These are phyloP conservation scores for Orthosia gracilis DNA, from an alignment of 2,888 invertebrate species.

Conservation along the genomic window DNA sequence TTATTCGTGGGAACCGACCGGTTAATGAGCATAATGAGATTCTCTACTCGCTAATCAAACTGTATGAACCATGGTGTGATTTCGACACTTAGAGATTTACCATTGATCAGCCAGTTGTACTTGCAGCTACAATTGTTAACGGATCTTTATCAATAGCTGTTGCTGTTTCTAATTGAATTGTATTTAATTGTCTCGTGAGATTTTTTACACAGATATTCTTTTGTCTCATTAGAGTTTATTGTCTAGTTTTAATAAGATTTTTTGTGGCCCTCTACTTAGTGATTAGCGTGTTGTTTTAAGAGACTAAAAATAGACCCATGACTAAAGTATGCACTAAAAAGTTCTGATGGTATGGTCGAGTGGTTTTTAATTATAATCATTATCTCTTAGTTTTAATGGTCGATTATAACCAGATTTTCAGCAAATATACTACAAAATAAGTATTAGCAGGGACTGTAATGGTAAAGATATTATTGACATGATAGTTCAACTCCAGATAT, in stretches of 20 bases:
- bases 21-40: constrained; percentile 84
- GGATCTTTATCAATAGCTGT: constrained; percentile 46
- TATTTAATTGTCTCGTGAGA: constrained; percentile 45
- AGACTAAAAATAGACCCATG: constrained; percentile 45
- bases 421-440: neutral
- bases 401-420: neutral
- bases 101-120: constrained; percentile 44
- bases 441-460: neutral
- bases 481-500: constrained; percentile 16
- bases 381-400: constrained; percentile 4
- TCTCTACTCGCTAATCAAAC: constrained; percentile 83
- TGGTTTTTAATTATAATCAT: constrained; percentile 33
- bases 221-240: constrained; percentile 57
- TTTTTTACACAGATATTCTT: constrained; percentile 41
- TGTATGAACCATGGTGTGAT: constrained; percentile 63
- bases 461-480: constrained; percentile 24
- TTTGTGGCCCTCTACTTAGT: constrained; percentile 32
- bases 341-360: constrained; percentile 32
- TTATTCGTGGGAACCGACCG: constrained; percentile 81
- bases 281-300: constrained; percentile 42
- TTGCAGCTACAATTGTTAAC: constrained; percentile 26
- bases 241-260: constrained; percentile 38
- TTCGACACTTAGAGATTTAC: constrained; percentile 66
- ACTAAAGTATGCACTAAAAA: constrained; percentile 41
- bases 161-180: constrained; percentile 48